phyloP scores from a whole-genome alignment of 2,888 invertebrate genomes.

The Coecobrya sp. region DNA sequence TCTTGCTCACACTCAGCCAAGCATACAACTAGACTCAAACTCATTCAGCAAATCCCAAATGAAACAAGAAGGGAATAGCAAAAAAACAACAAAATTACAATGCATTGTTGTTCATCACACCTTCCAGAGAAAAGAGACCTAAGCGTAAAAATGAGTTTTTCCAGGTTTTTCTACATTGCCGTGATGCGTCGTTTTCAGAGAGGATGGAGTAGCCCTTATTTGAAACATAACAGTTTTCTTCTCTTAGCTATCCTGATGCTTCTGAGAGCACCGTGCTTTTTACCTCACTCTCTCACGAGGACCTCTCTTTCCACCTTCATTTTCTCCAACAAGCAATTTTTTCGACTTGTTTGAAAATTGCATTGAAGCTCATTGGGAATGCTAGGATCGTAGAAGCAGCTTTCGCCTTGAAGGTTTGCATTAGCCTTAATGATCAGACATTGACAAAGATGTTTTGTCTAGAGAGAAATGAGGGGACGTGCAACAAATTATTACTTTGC shows the following conservation, averaged over 20 bases:
- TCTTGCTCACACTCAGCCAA: background rate
- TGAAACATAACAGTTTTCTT: constrained; percentile 15
- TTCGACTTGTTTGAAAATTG: constrained; percentile 53
- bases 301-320: constrained; percentile 40
- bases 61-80: constrained; percentile 7
- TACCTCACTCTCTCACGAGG: background rate
- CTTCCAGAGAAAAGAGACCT: background rate
- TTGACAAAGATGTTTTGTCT: constrained; percentile 79
- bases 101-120: constrained; percentile 65
- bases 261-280: background rate
- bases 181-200: constrained; percentile 34
- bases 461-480: constrained; percentile 74
- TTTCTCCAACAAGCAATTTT: constrained; percentile 34
- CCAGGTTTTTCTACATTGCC: background rate
- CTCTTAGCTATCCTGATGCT: background rate
- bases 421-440: constrained; percentile 78
- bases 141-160: constrained; percentile 2
- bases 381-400: constrained; percentile 60
- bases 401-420: constrained; percentile 74
- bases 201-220: background rate
- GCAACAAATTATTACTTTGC: constrained; percentile 72
- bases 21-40: background rate
- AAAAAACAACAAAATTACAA: constrained; percentile 55
- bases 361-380: constrained; percentile 66
- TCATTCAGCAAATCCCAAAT: constrained; percentile 33